These are phyloP conservation scores for Homalodisca vitripennis DNA, from an alignment of 1,140 invertebrate genomes.

Conservation along the genomic window DNA sequence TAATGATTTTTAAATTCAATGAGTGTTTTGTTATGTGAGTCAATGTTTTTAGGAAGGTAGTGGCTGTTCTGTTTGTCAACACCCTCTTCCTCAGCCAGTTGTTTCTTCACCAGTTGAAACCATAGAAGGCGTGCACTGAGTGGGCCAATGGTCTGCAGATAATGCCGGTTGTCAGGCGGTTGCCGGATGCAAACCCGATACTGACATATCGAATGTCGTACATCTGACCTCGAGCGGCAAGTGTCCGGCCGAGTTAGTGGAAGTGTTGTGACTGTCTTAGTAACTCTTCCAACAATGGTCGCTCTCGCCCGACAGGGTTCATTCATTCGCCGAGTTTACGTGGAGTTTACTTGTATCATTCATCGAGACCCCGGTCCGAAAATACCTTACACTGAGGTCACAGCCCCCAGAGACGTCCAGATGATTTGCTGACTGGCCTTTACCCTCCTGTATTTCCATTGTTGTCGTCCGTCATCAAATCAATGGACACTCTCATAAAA, in stretches of 20 bases:
- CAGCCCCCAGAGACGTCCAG: neutral
- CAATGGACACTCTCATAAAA: slow-evolving; percentile 16
- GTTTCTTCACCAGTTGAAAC: neutral
- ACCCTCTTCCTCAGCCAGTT: no score
- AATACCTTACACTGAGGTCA: no score
- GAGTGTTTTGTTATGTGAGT: no score
- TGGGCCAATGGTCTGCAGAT: neutral
- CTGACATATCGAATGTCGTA: neutral
- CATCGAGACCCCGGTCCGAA: no score
- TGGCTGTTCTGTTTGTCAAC: no score
- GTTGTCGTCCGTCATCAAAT: slow-evolving; percentile 3
- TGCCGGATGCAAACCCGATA: neutral
- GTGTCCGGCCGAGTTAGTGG: neutral
- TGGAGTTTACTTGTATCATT: no score
- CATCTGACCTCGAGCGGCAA: neutral
- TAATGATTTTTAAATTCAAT: no score
- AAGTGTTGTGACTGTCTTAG: neutral
- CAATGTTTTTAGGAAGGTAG: no score
- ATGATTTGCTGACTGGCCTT: neutral
- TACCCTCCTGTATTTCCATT: neutral
- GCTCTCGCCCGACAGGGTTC: no score
- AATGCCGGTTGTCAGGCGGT: neutral
- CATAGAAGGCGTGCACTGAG: neutral
- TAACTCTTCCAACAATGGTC: neutral
- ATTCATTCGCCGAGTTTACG: no score